Percentiles rank a stretch among this genome's conserved stretches.
These are phyloP conservation scores for Drosophila demipolita DNA, from an alignment of 2,888 invertebrate genomes.

Conservation along the genomic window DNA sequence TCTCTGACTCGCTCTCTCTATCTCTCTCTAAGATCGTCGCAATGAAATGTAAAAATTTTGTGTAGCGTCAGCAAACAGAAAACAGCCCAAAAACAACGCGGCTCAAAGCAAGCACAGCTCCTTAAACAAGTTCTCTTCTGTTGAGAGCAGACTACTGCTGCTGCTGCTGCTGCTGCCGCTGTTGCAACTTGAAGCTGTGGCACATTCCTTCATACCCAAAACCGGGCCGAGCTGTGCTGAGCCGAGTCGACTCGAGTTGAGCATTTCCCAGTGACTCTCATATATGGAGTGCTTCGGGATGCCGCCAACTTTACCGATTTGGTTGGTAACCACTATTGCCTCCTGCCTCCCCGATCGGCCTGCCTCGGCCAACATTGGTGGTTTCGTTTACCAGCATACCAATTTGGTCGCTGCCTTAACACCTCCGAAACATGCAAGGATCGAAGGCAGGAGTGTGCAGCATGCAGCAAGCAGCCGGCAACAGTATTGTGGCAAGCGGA, in stretches of 20 bases:
- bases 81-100: slow-evolving; percentile 14
- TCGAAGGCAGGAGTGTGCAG: slow-evolving; percentile 22
- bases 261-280: slow-evolving; percentile 71
- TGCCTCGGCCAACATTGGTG: background rate
- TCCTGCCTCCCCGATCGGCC: background rate
- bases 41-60: slow-evolving; percentile 63
- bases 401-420: slow-evolving; percentile 72
- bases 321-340: slow-evolving; percentile 25
- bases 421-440: slow-evolving; percentile 68
- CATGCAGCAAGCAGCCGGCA: background rate
- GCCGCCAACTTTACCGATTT: slow-evolving; percentile 64
- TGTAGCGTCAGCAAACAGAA: slow-evolving; percentile 45
- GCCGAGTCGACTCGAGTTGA: slow-evolving; percentile 3
- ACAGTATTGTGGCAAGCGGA: slow-evolving; percentile 2
- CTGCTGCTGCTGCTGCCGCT: slow-evolving; percentile 22
- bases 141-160: slow-evolving; percentile 26
- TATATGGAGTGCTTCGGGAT: slow-evolving; percentile 69
- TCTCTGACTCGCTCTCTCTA: background rate
- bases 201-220: slow-evolving; percentile 59
- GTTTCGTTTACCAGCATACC: slow-evolving; percentile 73
- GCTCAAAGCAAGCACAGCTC: slow-evolving; percentile 36
- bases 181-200: slow-evolving; percentile 35
- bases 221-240: slow-evolving; percentile 30
- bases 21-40: slow-evolving; percentile 24
- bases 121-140: slow-evolving; percentile 73